Conservation (phyloP, 2,797 vertebrate genomes). For the Muscicapa striata region DNA sequence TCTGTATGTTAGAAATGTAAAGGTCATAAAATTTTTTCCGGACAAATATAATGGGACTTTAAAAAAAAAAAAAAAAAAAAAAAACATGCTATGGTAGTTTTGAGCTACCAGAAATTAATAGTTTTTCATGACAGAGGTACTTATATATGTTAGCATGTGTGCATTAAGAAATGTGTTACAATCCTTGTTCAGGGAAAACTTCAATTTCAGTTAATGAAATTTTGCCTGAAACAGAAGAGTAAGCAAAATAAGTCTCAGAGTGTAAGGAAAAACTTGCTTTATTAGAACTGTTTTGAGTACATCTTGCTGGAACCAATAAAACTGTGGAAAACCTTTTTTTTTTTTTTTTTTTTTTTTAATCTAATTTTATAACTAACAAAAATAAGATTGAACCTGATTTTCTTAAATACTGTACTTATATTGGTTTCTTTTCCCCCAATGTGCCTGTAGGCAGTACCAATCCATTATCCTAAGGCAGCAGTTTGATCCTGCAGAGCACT, state of each 20-base stretch:
- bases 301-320: background rate
- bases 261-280: background rate
- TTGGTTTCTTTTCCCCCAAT: background rate
- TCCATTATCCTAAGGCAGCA: background rate
- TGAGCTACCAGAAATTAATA: background rate
- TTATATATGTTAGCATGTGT: background rate
- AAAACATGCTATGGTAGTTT: background rate
- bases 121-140: background rate
- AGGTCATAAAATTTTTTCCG: background rate
- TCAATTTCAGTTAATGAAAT: background rate
- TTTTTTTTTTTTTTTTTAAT: background rate
- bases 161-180: background rate
- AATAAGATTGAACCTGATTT: background rate
- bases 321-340: background rate
- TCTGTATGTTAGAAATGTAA: background rate
- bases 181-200: background rate
- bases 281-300: background rate
- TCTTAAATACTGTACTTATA: background rate
- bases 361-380: background rate
- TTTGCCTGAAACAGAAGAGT: background rate
- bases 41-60: background rate
- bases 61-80: background rate
- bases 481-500: background rate
- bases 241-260: background rate
- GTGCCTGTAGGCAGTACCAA: background rate